Evolutionary conservation across 2,113 vertebrate species (phyloP), one percentile per base, ranked within the genome.

Genomic region (Orycteropus afer): DNA sequence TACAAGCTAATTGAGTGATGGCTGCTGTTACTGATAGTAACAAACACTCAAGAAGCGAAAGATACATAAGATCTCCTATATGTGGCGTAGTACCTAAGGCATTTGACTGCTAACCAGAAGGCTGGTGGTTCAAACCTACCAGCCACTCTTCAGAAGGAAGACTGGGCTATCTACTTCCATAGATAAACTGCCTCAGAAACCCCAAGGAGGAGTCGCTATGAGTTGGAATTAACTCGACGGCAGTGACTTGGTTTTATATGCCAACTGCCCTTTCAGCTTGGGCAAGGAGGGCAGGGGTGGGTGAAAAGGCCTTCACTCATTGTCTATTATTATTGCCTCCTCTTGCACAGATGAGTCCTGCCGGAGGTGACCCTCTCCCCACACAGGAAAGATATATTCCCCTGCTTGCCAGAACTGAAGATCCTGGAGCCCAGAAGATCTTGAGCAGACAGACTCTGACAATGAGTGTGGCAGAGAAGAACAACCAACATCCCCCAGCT

Each of bases 321-420:
- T 27, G 69, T 84, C 18, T 59, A 0, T 67, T n/a, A 13, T 91
- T 8, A 80, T 20, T 85, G 51, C 59, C 34, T 49, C 25, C n/a
- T 93, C 61, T 91, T 29, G 55, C 37, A n/a, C 96, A 98, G 98
- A 98, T 86, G 98, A 98, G 87, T 98, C 98, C 84, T 98, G 98
- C 94, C 97, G 98, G 51, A 97, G 98, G 95, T 98, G 98, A 98
- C 96, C 88, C 32, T 94, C 81, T 51, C 37, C 76, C 74, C 53
- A 34, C 74, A 7, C 25, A 32, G 82, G 55, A 13, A 65, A 65
- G 61, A 74, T 25, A 23, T 45, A 65, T 45, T 61, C 90, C 40
- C 20, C 53, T 83, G 47, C 59, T 93, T 81, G 76, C 49, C 9
- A 9, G 61, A 77, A 80, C 65, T 69, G 94, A 88, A 90, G 96